Base-by-base conservation (phyloP, 2,888 invertebrate genomes). In the Ligdia adustata region DNA sequence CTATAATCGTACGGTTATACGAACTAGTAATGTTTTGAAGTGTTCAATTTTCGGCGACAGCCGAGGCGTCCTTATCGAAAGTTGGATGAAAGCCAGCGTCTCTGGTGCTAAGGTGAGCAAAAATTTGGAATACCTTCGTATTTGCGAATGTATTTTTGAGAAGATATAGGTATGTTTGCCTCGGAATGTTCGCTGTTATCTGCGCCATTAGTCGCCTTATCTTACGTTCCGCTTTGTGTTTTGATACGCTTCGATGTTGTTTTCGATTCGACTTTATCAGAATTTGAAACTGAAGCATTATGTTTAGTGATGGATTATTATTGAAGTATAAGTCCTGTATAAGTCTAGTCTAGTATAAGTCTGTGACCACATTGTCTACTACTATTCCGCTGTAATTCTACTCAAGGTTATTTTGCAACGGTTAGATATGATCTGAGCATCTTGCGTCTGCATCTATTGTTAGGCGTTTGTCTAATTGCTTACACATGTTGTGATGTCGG, bases 1-100 rank as follows among this genome's bases (percentile, higher is more conserved):
- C 34, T 45, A 43, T 32, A 48, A 38, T 38, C 43, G 41, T 42
- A 41, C 46, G 27, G 40, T 46, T 33, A 42, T 28, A 51, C 47
- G 41, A 49, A 44, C 52, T 53, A 52, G 69, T 66, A 65, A 69
- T 75, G 74, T 71, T 75, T 65, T 74, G 66, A 79, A 73, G 73
- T 75, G 70, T 73, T 66, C 69, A 66, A 76, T 69, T 72, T 82
- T 87, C 83, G 84, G 86, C 83, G 82, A 82, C 79, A 80, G 82
- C 82, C 86, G 75, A 75, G 71, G 76, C 79, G 82, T 78, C 74
- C 73, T 65, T 72, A 72, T 76, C 74, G 71, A 72, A 72, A 81
- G 74, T 90, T 89, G 90, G 89, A 89, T 89, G 89, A 84, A 85
- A 83, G 87, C 90, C 89, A 90, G 86, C 71, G 79, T 72, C 75